Evolutionary conservation across 2,888 invertebrate species (phyloP), one percentile per base, ranked within the genome.

Genomic region (Candidula unifasciata): DNA sequence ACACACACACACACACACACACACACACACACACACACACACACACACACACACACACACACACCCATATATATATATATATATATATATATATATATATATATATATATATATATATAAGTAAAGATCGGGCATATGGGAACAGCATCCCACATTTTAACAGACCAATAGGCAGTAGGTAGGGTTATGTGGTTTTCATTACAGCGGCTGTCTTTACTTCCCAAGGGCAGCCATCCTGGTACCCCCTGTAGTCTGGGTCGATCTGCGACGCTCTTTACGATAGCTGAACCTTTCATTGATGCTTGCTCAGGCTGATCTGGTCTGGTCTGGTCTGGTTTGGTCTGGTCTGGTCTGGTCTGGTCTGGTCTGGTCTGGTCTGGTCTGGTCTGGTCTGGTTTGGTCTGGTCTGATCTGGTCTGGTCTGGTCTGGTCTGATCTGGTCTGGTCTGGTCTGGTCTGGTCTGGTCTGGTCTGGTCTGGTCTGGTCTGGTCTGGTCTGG

Each of bases 11-110:
- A n/a, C n/a, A n/a, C n/a, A n/a, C n/a, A n/a, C n/a, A n/a, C n/a
- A n/a, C n/a, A n/a, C n/a, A n/a, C n/a, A n/a, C n/a, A n/a, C n/a
- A n/a, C n/a, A n/a, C n/a, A n/a, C 44, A 44, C 44, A 44, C 6
- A 13, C 2, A 44, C 10, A 44, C 10, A 44, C 10, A 44, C 13
- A 44, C 13, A 44, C 13, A 44, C 13, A 73, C 27, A 73, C 27
- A 73, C 27, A 73, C 27, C 6, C 27, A 73, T 73, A 73, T 73
- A 73, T 73, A 73, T 73, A 35, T 35, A 74, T 30, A 37, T 35
- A 30, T 74, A 30, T 74, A 21, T 74, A 35, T 30, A 44, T 44
- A 44, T 44, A 66, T 66, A 66, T 66, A 66, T 66, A 66, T 66
- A 66, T 66, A 66, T 66, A 66, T 66, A 44, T 44, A 44, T 44